Percentiles rank a stretch among this genome's conserved stretches.
Conservation (phyloP, 1,140 invertebrate genomes). For the Adoxophyes honmai region DNA sequence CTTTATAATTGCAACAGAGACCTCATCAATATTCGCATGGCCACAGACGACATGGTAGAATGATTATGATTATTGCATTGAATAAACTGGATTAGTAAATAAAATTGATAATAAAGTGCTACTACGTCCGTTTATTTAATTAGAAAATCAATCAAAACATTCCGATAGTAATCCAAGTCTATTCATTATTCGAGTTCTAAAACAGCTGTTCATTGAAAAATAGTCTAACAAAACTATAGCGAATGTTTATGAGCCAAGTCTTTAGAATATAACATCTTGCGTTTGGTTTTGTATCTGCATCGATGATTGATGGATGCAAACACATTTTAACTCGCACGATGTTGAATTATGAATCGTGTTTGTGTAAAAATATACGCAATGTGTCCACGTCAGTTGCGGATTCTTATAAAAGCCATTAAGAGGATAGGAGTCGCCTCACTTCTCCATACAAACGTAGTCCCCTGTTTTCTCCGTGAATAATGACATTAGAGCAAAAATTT, state of each 20-base stretch:
- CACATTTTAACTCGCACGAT: neutral
- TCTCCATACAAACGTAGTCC: no score
- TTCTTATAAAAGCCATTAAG: neutral
- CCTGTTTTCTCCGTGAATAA: no score
- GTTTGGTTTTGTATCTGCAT: neutral
- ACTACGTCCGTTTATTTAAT: no score
- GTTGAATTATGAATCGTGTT: neutral
- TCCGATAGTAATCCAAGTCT: neutral
- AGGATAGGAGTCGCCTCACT: no score
- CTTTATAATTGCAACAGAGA: no score
- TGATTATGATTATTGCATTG: no score
- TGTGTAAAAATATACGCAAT: neutral
- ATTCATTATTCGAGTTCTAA: neutral
- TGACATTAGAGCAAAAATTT: no score
- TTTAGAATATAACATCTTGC: slow-evolving; percentile 8
- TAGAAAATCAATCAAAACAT: neutral
- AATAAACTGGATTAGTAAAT: no score
- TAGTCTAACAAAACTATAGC: neutral
- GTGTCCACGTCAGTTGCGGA: slow-evolving; percentile 4
- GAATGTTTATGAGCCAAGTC: neutral
- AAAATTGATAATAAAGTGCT: no score
- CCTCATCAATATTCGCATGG: no score
- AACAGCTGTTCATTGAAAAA: slow-evolving; percentile 1
- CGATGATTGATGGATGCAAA: neutral
- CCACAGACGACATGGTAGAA: no score